These are phyloP conservation scores for Pavo muticus DNA, from an alignment of 2,113 vertebrate species.

Conservation along the genomic window DNA sequence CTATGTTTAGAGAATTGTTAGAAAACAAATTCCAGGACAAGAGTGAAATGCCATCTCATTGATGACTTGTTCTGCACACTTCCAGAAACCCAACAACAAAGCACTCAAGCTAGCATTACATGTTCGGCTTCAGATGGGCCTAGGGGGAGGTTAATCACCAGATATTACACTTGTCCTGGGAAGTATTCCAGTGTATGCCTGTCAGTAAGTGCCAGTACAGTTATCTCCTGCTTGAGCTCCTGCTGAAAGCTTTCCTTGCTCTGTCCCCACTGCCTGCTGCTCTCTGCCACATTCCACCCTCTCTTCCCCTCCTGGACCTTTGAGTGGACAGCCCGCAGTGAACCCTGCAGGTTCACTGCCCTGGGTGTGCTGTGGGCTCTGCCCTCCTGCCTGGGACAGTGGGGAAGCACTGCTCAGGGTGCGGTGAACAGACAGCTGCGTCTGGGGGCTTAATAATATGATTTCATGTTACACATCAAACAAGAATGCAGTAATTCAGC, in stretches of 20 bases:
- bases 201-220: background rate
- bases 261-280: background rate
- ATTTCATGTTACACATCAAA: conserved; percentile 69
- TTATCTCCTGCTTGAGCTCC: background rate
- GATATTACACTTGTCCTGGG: background rate
- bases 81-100: background rate
- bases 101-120: background rate
- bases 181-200: background rate
- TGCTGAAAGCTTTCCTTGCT: background rate
- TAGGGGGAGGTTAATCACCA: background rate
- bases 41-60: rapidly evolving
- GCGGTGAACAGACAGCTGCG: conserved; percentile 23
- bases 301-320: background rate
- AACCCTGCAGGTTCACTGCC: too few species aligned
- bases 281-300: too few species aligned
- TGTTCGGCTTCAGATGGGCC: background rate
- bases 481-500: conserved; percentile 71
- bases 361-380: background rate
- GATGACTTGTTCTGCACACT: background rate
- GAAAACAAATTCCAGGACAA: background rate
- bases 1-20: background rate
- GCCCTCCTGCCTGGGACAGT: background rate
- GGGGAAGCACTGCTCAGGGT: background rate
- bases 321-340: too few species aligned
- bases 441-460: conserved; percentile 64